Evolutionary conservation across 92 coral and sea anemone species (phyloP).

Genomic region (Chrysogorgia sp.): DNA sequence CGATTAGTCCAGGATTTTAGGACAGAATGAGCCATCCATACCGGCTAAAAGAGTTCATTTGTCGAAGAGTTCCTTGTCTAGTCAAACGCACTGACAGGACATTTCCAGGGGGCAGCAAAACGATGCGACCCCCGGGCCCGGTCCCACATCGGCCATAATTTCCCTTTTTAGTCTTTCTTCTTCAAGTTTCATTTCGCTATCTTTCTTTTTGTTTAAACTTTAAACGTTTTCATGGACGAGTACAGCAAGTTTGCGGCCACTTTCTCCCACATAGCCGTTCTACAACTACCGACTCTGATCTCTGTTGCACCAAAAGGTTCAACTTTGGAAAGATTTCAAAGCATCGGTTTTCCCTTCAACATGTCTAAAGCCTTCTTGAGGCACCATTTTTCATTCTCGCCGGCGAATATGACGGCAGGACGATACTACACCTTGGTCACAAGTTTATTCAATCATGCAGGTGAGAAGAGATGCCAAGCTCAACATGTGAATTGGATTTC

Average conservation of each 20-base stretch:
- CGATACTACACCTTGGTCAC: slow-evolving; percentile 77
- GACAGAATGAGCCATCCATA: too few species aligned
- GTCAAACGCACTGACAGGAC: too few species aligned
- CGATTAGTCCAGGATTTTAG: neutral
- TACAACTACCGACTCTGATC: slow-evolving; percentile 77
- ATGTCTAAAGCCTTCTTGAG: slow-evolving; percentile 59
- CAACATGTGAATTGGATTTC: too few species aligned
- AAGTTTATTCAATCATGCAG: slow-evolving; percentile 77
- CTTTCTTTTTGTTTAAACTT: neutral
- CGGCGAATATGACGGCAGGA: slow-evolving; percentile 72
- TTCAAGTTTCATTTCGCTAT: neutral
- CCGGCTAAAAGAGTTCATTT: too few species aligned
- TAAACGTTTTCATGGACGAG: slow-evolving; percentile 27
- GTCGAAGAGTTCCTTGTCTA: too few species aligned
- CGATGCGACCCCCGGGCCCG: too few species aligned
- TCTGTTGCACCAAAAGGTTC: slow-evolving; percentile 70
- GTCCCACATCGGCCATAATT: too few species aligned
- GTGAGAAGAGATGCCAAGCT: too few species aligned
- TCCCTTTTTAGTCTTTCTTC: neutral
- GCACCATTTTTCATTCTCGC: slow-evolving; percentile 80
- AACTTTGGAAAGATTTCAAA: slow-evolving; percentile 60
- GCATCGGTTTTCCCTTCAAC: slow-evolving; percentile 75
- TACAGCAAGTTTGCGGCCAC: slow-evolving; percentile 61
- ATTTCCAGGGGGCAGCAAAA: too few species aligned
- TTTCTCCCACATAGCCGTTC: slow-evolving; percentile 64